phyloP scores from a whole-genome alignment of 2,797 vertebrate species.

The Furcifer pardalis region DNA sequence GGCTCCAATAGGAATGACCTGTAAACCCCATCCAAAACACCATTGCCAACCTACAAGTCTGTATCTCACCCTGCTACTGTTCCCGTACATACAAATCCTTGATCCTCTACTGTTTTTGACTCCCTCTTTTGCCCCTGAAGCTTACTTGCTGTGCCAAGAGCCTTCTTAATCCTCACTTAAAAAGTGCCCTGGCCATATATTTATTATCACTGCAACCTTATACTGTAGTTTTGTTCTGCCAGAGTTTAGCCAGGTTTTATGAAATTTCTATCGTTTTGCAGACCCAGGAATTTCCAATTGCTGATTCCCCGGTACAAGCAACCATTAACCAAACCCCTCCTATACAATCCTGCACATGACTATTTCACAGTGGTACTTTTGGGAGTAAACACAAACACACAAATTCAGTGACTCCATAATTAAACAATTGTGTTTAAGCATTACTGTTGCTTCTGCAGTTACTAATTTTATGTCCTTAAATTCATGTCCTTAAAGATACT shows the following conservation, averaged over 20 bases:
- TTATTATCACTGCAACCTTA: not conserved
- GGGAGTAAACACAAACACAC: no score
- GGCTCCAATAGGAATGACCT: not conserved
- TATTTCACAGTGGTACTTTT: no score
- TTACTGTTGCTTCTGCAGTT: no score
- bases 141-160: conserved; percentile 9
- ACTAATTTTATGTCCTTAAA: no score
- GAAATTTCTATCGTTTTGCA: not conserved
- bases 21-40: not conserved
- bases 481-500: no score
- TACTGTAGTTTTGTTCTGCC: not conserved
- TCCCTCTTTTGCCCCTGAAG: conserved; percentile 1
- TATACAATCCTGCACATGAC: not conserved
- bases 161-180: conserved; percentile 6
- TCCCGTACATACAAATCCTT: conserved; percentile 17
- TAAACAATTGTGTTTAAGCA: no score
- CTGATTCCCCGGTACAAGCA: not conserved
- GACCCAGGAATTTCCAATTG: not conserved
- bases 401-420: no score
- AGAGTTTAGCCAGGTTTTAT: not conserved
- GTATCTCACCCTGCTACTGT: not conserved
- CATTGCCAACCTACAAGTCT: not conserved
- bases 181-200: not conserved
- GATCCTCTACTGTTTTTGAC: conserved; percentile 9
- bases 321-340: no score